Conservation (phyloP, 1,140 invertebrate genomes). For the Gerris buenoi region DNA sequence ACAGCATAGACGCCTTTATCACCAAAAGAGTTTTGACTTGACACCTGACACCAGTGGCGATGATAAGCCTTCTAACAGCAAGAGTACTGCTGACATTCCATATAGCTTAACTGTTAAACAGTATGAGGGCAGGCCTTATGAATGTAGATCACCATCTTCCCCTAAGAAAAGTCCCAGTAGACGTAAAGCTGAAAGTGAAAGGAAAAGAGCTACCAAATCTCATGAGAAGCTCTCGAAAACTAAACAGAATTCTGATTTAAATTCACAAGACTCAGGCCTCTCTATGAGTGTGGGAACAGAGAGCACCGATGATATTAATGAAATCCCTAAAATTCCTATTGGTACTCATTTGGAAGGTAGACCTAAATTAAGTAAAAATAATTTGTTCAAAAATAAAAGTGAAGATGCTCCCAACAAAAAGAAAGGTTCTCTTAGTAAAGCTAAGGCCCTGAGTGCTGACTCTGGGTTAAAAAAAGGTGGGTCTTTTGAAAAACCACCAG, state of each 20-base stretch:
- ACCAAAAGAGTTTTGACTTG: constrained; percentile 70
- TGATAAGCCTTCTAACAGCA: constrained; percentile 21
- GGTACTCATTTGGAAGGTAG: neutral
- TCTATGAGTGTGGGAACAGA: constrained; percentile 22
- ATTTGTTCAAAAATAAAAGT: constrained; percentile 18
- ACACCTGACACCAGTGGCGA: constrained; percentile 47
- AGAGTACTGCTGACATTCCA: constrained; percentile 52
- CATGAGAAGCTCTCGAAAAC: constrained; percentile 38
- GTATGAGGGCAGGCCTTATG: constrained; percentile 39
- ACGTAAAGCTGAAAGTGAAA: constrained; percentile 25
- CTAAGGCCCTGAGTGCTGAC: constrained; percentile 21
- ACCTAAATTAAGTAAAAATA: constrained; percentile 15
- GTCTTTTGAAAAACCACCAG: constrained; percentile 20
- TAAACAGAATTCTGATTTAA: constrained; percentile 31
- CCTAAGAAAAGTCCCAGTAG: constrained; percentile 13
- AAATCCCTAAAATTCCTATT: constrained; percentile 7
- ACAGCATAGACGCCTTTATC: constrained; percentile 40
- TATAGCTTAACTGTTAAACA: constrained; percentile 68
- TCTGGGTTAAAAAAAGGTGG: constrained; percentile 17
- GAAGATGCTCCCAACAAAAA: constrained; percentile 17
- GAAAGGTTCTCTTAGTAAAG: constrained; percentile 17
- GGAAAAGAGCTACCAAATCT: constrained; percentile 33
- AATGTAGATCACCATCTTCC: constrained; percentile 16
- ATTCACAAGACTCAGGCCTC: constrained; percentile 27
- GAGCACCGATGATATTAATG: constrained; percentile 20